These are phyloP conservation scores for Rhagonycha lutea DNA, from an alignment of 2,888 invertebrate genomes.

Conservation along the genomic window DNA sequence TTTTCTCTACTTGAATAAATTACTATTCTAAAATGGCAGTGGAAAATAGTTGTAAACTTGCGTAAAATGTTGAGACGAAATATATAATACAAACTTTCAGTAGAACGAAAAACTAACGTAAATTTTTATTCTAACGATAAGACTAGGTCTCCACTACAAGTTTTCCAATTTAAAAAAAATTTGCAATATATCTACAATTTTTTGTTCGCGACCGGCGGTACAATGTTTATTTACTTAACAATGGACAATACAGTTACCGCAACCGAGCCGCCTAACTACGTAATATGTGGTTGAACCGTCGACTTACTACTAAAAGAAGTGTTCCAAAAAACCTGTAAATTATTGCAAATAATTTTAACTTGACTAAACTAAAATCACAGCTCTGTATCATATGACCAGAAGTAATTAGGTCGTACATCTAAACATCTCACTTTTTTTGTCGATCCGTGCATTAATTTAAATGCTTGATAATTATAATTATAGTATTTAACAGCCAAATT, in stretches of 20 bases:
- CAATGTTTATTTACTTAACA: not conserved
- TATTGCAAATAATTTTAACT: slow-evolving; percentile 23
- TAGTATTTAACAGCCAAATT: slow-evolving; percentile 50
- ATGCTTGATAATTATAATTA: slow-evolving; percentile 54
- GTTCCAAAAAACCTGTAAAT: slow-evolving; percentile 12
- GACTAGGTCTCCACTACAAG: slow-evolving; percentile 14
- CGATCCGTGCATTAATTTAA: slow-evolving; percentile 54
- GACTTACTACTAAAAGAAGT: not conserved
- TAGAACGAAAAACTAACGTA: slow-evolving; percentile 8
- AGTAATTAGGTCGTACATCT: slow-evolving; percentile 51
- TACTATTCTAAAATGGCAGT: slow-evolving; percentile 47
- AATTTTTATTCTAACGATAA: slow-evolving; percentile 12
- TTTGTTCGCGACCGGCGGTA: not conserved
- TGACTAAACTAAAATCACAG: slow-evolving; percentile 52
- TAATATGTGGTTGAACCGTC: not conserved
- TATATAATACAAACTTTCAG: not conserved
- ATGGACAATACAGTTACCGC: not conserved
- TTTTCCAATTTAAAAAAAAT: slow-evolving; percentile 15
- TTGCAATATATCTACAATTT: slow-evolving; percentile 12
- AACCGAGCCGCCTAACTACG: not conserved
- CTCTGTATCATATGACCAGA: slow-evolving; percentile 49
- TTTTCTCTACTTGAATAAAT: slow-evolving; percentile 10
- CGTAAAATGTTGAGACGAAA: slow-evolving; percentile 5
- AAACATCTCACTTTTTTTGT: slow-evolving; percentile 59
- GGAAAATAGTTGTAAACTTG: slow-evolving; percentile 44